These are phyloP conservation scores for Anthophora plumipes DNA, from an alignment of 2,888 invertebrate species.

Conservation along the genomic window DNA sequence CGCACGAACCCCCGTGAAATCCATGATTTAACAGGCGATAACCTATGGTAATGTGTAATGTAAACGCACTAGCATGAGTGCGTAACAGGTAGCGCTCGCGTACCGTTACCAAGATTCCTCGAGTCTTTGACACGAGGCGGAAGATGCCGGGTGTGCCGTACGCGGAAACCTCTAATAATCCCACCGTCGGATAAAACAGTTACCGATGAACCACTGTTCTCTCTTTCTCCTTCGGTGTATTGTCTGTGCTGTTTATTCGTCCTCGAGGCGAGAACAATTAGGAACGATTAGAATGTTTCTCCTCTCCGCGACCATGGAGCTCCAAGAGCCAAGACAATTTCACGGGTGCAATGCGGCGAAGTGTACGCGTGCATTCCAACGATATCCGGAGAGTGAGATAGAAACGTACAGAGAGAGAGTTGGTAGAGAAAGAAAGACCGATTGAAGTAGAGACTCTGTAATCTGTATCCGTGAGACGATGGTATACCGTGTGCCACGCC, in stretches of 20 bases:
- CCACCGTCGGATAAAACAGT: neutral
- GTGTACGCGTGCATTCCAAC: conserved; percentile 38
- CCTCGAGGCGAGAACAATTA: conserved; percentile 53
- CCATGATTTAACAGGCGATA: conserved; percentile 53
- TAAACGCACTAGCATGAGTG: conserved; percentile 54
- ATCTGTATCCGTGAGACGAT: conserved; percentile 55
- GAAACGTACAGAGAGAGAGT: neutral
- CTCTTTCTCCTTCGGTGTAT: neutral
- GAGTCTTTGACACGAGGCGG: conserved; percentile 25
- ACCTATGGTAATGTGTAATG: conserved; percentile 55
- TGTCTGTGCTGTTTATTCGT: neutral
- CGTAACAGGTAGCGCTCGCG: conserved; percentile 67
- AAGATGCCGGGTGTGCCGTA: conserved; percentile 22
- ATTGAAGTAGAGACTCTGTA: conserved; percentile 26
- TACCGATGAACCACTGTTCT: conserved; percentile 1
- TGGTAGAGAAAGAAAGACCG: conserved; percentile 29
- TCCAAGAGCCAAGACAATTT: conserved; percentile 1
- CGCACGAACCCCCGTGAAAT: conserved; percentile 9
- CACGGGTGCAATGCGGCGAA: conserved; percentile 37
- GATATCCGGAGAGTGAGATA: neutral
- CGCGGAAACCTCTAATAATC: conserved; percentile 5
- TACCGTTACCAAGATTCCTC: conserved; percentile 68
- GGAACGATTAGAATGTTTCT: conserved; percentile 50
- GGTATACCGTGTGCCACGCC: conserved; percentile 44
- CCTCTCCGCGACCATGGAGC: neutral